Conservation (phyloP, 2,888 invertebrate species). For the Drosophila greeni region DNA sequence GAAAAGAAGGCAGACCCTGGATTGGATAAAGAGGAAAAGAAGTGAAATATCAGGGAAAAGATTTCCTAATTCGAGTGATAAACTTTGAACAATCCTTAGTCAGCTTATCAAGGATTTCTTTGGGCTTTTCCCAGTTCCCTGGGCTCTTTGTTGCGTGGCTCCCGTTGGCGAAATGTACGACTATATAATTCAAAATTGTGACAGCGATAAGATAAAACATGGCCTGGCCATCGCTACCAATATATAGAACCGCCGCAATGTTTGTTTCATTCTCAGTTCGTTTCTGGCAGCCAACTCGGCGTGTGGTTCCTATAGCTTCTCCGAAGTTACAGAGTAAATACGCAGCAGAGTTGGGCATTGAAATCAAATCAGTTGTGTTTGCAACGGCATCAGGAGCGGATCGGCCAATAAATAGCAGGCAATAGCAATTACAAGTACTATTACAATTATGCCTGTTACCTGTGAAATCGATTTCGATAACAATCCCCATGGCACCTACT, state of each 20-base stretch:
- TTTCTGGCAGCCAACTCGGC: slow-evolving; percentile 41
- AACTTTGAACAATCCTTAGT: neutral
- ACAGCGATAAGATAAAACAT: slow-evolving; percentile 60
- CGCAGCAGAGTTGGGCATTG: slow-evolving; percentile 19
- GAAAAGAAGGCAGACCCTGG: slow-evolving; percentile 2
- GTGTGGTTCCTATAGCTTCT: slow-evolving; percentile 33
- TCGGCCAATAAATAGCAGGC: slow-evolving; percentile 14
- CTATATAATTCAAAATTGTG: slow-evolving; percentile 49
- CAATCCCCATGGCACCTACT: slow-evolving; percentile 74
- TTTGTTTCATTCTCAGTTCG: slow-evolving; percentile 58
- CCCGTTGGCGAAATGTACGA: slow-evolving; percentile 38
- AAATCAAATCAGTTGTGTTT: slow-evolving; percentile 57
- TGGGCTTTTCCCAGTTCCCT: neutral
- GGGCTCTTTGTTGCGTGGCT: slow-evolving; percentile 15
- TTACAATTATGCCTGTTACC: slow-evolving; percentile 66
- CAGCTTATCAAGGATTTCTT: slow-evolving; percentile 1
- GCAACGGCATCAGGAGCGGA: slow-evolving; percentile 38
- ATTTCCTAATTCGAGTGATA: neutral
- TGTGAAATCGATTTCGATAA: slow-evolving; percentile 76
- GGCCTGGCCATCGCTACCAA: slow-evolving; percentile 28
- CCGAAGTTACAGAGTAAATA: slow-evolving; percentile 19
- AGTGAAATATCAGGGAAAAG: neutral
- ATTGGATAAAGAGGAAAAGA: slow-evolving; percentile 8
- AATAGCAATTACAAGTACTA: slow-evolving; percentile 16
- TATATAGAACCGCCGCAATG: slow-evolving; percentile 26